Evolutionary conservation across 2,113 vertebrate species (phyloP), one percentile per base, ranked within the genome.

Genomic region (Pterophyllum scalare): DNA sequence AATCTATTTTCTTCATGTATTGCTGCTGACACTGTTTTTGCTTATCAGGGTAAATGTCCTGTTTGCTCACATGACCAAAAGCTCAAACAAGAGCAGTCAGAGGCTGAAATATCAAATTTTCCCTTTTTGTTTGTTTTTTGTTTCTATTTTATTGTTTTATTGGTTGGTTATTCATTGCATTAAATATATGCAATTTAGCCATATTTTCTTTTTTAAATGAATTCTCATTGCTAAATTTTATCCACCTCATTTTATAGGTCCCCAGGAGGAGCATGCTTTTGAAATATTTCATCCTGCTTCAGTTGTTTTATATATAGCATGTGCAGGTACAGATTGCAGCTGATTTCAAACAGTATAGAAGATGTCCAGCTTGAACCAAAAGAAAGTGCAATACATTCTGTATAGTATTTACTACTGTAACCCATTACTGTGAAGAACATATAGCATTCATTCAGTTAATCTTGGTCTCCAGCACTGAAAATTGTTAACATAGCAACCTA

Each of bases 231-330:
- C 3, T 12, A 13, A 40, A 40, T 40, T 40, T 15, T 46, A 46
- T 6, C 43, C 43, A 15, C 13, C 43, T 46, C 13, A 6, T 15
- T 46, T 13, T 15, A 15, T 14, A 58, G 60, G 9, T 26, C 9
- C 22, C 22, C 14, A 62, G 13, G 5, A 77, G n/a, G 33, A 52
- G 76, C 31, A 19, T 65, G 3, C 60, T 60, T 77, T 59, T 81
- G n/a, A 77, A 75, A 35, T 58, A 17, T 80, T 81, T 70, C 61
- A 77, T 85, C 67, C 59, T 65, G 8, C 43, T 40, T 64, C 60
- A 60, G 43, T 24, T 77, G 61, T 77, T 77, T 77, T 28, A 40
- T 40, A 28, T 22, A 40, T 28, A 22, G 9, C 33, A 24, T 20
- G 13, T 60, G 17, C 43, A 70, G 22, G 22, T n/a, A n/a, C 43